These are phyloP conservation scores for Terrapene triunguis DNA, from an alignment of 2,113 vertebrate genomes.

Conservation along the genomic window DNA sequence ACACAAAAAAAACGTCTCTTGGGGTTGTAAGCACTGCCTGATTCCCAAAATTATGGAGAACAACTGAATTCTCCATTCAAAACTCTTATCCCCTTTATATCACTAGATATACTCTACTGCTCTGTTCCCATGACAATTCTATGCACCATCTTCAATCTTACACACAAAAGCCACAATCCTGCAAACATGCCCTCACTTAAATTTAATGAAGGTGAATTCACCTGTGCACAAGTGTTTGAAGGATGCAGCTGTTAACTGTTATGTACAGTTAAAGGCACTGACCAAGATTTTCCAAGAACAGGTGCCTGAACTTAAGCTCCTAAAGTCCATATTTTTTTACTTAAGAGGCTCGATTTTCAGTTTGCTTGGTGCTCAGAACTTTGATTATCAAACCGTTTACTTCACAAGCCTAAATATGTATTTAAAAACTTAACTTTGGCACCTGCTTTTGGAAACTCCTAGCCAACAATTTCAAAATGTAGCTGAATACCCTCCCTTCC, in stretches of 20 bases:
- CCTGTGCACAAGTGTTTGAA: neutral
- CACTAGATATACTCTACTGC: neutral
- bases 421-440: neutral
- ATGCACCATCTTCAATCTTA: fast-evolving
- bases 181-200: neutral
- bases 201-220: neutral
- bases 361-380: neutral
- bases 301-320: neutral
- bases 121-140: neutral
- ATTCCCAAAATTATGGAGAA: neutral
- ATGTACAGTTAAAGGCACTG: neutral
- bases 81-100: neutral
- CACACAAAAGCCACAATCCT: neutral
- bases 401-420: neutral
- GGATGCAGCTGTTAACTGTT: neutral
- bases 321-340: neutral
- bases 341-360: neutral
- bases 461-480: neutral
- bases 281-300: neutral
- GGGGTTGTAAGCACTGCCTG: neutral
- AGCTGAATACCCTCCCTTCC: neutral
- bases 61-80: neutral
- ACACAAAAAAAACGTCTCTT: neutral
- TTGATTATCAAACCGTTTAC: neutral
- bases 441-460: neutral